Base-by-base conservation (phyloP, 2,888 invertebrate species). In the Adineta ricciae region DNA sequence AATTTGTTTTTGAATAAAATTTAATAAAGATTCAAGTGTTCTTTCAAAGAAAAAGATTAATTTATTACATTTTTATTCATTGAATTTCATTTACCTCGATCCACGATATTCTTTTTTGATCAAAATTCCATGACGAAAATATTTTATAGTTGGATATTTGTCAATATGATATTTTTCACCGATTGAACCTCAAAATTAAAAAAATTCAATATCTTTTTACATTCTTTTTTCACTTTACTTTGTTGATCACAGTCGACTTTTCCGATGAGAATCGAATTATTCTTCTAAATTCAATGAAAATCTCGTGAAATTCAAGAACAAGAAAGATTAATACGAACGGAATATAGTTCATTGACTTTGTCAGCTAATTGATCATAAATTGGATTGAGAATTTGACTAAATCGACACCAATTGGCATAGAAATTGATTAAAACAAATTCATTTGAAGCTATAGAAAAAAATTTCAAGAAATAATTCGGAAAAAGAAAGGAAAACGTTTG, bases 321-420 rank as follows among this genome's bases (percentile, higher is more conserved):
- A 56, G 38, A 21, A 83, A 1, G 5, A 72, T 83, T 38, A 83
- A 88, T 89, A 88, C 88, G 90, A 89, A 84, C 95, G 94, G 88
- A 5, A 46, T 94, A 95, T 87, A 93, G 94, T 86, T 90, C 88
- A 83, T 88, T 88, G 87, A 97, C 93, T 91, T 94, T 95, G 88
- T 94, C 94, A 19, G 97, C 94, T 72, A 97, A 95, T 90, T 97
- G 96, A 90, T 96, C 95, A 91, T 96, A 99, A 89, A 97, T 94
- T 21, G 99, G 99, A 91, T 95, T 94, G 89, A 99, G 92, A 92
- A 96, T 93, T 91, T 96, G 97, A 92, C 98, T 98, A 92, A 98
- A 99, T 89, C 95, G 94, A 92, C 99, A 99, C 90, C 99, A 99
- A 90, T 99, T 97, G 50, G 99, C 99, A 92, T 98, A 99, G 91